These are phyloP conservation scores for Phalacrocorax aristotelis DNA, from an alignment of 2,113 vertebrate genomes.

Conservation along the genomic window DNA sequence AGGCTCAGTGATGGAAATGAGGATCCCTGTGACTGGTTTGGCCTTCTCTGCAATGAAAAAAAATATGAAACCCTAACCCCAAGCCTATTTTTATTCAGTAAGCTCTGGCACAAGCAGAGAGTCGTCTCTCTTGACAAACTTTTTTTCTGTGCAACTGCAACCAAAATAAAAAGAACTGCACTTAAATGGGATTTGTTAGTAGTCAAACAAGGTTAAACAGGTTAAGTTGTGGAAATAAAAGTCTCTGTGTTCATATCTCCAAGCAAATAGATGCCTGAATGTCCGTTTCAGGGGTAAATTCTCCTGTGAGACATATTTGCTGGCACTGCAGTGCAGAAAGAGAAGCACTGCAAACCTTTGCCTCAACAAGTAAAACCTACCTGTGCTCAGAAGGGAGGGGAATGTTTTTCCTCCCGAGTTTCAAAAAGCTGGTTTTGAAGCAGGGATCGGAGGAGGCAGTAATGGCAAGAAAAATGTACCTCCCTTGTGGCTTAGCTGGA, in stretches of 20 bases:
- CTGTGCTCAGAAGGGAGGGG: not conserved
- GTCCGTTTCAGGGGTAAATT: not conserved
- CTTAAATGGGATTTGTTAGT: constrained; percentile 1
- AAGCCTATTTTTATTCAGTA: not conserved
- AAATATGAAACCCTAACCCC: not conserved
- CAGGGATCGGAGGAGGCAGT: not conserved
- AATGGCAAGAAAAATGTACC: not conserved
- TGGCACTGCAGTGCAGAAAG: not conserved
- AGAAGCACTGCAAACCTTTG: not conserved
- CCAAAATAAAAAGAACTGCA: not conserved
- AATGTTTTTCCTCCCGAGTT: not conserved
- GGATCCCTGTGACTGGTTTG: not conserved
- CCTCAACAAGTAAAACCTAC: not conserved
- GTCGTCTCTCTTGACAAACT: not conserved
- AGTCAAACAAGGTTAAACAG: constrained; percentile 21
- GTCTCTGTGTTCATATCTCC: not conserved
- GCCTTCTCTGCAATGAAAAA: not conserved
- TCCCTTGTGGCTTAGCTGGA: not conserved
- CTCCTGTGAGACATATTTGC: not conserved
- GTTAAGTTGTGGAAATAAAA: constrained; percentile 1
- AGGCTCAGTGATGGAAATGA: not conserved
- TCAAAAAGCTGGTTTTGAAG: not conserved
- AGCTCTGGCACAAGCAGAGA: not conserved
- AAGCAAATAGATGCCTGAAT: not conserved
- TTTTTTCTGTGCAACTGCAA: not conserved